Conservation (phyloP, 2,888 invertebrate species). For the Agrotis exclamationis region DNA sequence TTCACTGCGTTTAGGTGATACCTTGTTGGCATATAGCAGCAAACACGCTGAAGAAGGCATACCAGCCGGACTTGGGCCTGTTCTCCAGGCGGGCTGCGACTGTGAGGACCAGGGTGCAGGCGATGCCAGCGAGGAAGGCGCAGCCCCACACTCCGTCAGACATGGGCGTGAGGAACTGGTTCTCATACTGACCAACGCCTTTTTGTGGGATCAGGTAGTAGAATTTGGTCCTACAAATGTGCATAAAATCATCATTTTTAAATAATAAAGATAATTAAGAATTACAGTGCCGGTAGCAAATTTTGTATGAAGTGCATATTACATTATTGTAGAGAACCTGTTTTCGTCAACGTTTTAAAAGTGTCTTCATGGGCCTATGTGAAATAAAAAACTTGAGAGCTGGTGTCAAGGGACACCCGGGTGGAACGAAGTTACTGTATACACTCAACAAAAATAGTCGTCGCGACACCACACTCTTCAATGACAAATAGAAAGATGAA, state of each 20-base stretch:
- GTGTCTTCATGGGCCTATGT: too few species aligned
- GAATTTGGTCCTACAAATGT: conserved; percentile 79
- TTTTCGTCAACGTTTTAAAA: background rate
- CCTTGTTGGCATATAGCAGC: conserved; percentile 86
- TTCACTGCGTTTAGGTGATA: conserved; percentile 43
- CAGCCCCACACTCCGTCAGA: conserved; percentile 85
- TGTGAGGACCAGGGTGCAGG: conserved; percentile 80
- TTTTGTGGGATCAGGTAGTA: conserved; percentile 84
- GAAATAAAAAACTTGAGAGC: too few species aligned
- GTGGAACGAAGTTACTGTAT: too few species aligned
- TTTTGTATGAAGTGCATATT: too few species aligned
- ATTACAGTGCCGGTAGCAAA: too few species aligned
- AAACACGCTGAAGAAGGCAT: conserved; percentile 82
- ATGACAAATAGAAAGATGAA: too few species aligned
- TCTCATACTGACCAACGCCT: conserved; percentile 84
- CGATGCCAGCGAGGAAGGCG: conserved; percentile 70
- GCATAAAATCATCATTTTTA: too few species aligned
- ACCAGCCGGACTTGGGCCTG: conserved; percentile 72
- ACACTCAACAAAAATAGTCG: too few species aligned
- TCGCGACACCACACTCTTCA: too few species aligned
- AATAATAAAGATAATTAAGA: too few species aligned
- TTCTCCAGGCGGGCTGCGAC: conserved; percentile 78
- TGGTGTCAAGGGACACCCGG: too few species aligned
- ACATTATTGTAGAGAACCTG: too few species aligned
- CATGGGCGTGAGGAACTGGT: conserved; percentile 88